A percentile compares a stretch with the other conserved stretches of the same genome.
Evolutionary conservation across 2,888 invertebrate species (phyloP).

Genomic region (Trachelus stipa): DNA sequence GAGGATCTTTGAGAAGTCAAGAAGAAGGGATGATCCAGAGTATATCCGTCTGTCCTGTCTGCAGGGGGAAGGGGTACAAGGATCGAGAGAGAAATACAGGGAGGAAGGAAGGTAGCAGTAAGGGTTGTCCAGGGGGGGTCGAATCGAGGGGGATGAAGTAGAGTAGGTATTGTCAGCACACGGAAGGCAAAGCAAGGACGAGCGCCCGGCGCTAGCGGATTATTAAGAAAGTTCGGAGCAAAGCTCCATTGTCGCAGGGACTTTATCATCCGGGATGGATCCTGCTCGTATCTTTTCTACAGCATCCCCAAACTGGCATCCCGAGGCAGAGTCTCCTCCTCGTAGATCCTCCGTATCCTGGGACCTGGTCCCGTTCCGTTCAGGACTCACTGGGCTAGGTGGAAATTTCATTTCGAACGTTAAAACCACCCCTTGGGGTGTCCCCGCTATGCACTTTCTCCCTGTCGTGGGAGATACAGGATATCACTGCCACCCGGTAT

Average conservation of each 20-base stretch:
- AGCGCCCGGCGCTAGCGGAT: neutral
- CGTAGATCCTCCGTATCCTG: too few relatives aligned
- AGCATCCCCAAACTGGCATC: neutral
- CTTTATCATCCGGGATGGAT: conserved; percentile 36
- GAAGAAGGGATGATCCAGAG: too few relatives aligned
- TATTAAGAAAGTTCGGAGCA: conserved; percentile 10
- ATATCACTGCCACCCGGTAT: too few relatives aligned
- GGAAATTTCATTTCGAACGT: too few relatives aligned
- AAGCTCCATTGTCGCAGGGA: conserved; percentile 21
- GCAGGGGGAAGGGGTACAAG: neutral
- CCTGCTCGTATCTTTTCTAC: conserved; percentile 23
- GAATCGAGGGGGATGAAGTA: neutral
- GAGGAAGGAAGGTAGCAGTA: conserved; percentile 2
- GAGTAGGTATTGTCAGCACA: neutral
- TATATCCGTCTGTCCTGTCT: too few relatives aligned
- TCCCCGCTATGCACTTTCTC: too few relatives aligned
- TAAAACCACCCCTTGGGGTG: too few relatives aligned
- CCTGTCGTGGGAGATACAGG: too few relatives aligned
- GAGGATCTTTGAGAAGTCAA: too few relatives aligned
- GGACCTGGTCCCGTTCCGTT: too few relatives aligned
- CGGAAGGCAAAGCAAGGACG: neutral
- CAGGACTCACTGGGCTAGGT: conserved; percentile 14
- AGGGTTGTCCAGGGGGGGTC: too few relatives aligned
- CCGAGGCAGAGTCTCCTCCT: too few relatives aligned
- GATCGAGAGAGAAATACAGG: conserved; percentile 15